phyloP scores from a whole-genome alignment of 2,797 vertebrate species.

The Platalea minor region DNA sequence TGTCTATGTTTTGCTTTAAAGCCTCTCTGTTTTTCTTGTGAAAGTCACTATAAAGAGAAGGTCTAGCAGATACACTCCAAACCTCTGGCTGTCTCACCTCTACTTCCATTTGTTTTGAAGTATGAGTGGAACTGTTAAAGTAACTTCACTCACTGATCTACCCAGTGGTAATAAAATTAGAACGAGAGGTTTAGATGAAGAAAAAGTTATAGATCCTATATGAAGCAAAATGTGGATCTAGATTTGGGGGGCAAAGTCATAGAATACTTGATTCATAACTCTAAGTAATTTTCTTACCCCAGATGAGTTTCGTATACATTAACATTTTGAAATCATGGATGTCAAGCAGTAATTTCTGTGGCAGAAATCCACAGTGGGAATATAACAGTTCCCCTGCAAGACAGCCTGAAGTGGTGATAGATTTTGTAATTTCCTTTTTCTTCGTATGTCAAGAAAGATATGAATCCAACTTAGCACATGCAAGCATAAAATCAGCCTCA shows the following conservation, averaged over 20 bases:
- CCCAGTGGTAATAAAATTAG: background rate
- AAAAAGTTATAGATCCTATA: background rate
- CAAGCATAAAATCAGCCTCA: background rate
- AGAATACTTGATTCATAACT: background rate
- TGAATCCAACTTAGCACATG: background rate
- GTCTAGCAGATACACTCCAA: background rate
- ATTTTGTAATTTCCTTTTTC: background rate
- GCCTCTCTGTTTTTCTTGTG: background rate
- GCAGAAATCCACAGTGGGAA: background rate
- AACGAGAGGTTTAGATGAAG: background rate
- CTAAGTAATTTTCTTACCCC: background rate
- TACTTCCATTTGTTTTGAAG: background rate
- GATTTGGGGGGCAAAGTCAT: accelerated
- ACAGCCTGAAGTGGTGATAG: background rate
- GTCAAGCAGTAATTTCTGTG: background rate
- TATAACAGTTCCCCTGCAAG: background rate
- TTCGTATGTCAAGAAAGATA: background rate
- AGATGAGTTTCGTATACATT: background rate
- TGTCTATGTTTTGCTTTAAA: background rate
- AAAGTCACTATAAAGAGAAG: background rate
- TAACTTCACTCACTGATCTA: background rate
- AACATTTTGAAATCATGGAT: background rate
- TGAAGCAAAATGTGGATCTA: background rate
- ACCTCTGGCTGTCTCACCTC: background rate
- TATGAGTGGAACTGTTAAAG: background rate